phyloP scores from a whole-genome alignment of 1,140 invertebrate genomes.

The Drosophila chauvacae region DNA sequence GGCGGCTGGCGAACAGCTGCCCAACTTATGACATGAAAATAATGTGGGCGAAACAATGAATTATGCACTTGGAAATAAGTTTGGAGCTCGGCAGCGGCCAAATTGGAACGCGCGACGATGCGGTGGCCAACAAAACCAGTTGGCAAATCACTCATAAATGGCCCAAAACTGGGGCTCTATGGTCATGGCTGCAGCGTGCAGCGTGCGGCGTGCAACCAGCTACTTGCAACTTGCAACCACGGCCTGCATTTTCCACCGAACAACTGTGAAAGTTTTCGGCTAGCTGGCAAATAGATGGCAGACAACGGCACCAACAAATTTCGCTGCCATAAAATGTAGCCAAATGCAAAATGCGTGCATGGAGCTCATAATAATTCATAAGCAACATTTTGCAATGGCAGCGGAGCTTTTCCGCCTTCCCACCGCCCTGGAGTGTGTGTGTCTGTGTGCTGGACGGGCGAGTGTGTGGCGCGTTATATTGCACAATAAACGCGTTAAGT shows the following conservation, averaged over 20 bases:
- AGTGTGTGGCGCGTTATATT: conserved; percentile 51
- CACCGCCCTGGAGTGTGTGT: conserved; percentile 2
- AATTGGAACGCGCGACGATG: conserved; percentile 69
- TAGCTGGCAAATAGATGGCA: conserved; percentile 73
- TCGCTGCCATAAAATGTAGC: conserved; percentile 76
- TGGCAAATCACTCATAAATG: conserved; percentile 81
- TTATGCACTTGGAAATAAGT: conserved; percentile 82
- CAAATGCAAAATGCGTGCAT: conserved; percentile 74
- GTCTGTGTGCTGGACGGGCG: conserved; percentile 3
- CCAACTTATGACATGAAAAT: conserved; percentile 81
- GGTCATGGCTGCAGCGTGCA: conserved; percentile 19
- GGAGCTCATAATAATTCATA: conserved; percentile 82
- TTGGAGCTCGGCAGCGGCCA: conserved; percentile 55
- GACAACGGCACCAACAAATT: conserved; percentile 68
- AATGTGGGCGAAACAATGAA: conserved; percentile 81
- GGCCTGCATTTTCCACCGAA: conserved; percentile 7
- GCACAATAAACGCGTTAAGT: conserved; percentile 78
- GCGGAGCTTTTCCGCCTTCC: conserved; percentile 2
- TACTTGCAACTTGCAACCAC: conserved; percentile 27
- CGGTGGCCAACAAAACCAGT: conserved; percentile 58
- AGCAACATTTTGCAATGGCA: conserved; percentile 77
- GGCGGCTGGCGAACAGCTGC: conserved; percentile 41
- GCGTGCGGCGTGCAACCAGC: conserved; percentile 18
- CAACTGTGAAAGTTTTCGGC: conserved; percentile 59
- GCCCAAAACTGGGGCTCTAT: conserved; percentile 46